Conservation (phyloP, 2,888 invertebrate species). For the Cosmopolites sordidus region DNA sequence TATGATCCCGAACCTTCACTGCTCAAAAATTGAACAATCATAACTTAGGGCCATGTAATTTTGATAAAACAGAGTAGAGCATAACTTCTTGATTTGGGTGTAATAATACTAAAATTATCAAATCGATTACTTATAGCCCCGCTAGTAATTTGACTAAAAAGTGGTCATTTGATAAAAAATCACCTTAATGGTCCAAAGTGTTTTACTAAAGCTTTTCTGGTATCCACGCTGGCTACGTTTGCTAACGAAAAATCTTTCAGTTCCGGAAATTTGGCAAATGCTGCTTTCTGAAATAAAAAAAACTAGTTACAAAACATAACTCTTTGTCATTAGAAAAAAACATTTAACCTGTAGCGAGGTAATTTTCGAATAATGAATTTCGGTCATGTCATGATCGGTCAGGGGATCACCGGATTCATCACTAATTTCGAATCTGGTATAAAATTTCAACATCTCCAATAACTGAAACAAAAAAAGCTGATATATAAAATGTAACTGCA, state of each 20-base stretch:
- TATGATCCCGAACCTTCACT: no score
- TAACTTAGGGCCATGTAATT: no score
- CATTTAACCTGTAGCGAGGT: constrained; percentile 80
- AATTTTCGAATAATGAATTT: constrained; percentile 88
- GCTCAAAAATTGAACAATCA: no score
- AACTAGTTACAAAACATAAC: no score
- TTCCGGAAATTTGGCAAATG: constrained; percentile 87
- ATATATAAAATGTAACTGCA: no score
- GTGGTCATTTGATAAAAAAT: constrained; percentile 16
- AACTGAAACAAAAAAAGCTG: constrained; percentile 57
- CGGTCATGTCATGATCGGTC: constrained; percentile 89
- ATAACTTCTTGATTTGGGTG: no score
- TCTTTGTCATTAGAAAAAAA: no score
- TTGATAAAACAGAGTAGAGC: no score
- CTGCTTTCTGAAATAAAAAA: constrained; percentile 69
- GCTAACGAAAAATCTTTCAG: constrained; percentile 82
- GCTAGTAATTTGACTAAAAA: no score
- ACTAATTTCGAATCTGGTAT: constrained; percentile 95
- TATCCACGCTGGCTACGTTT: constrained; percentile 95
- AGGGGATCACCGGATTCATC: constrained; percentile 93
- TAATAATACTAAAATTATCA: no score
- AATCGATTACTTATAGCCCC: no score
- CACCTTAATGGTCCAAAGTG: constrained; percentile 77
- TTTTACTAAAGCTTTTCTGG: constrained; percentile 73
- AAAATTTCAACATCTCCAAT: constrained; percentile 92